Evolutionary conservation across 2,888 invertebrate genomes (phyloP).

Genomic region (Arctia plantaginis): DNA sequence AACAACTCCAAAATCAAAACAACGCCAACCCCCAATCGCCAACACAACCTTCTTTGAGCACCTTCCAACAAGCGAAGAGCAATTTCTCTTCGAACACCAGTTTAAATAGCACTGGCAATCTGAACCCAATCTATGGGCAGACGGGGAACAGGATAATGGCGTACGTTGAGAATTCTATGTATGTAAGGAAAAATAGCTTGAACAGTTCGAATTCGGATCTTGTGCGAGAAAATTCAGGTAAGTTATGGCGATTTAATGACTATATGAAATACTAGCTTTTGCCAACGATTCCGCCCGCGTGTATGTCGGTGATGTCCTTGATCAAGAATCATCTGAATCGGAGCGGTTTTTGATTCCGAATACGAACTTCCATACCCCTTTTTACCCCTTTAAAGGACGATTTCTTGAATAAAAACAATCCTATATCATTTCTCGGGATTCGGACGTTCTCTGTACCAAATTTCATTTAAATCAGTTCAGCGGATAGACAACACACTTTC

Average conservation of each 20-base stretch:
- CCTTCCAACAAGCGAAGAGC: slow-evolving; percentile 80
- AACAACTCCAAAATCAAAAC: slow-evolving; percentile 66
- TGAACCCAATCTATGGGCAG: slow-evolving; percentile 84
- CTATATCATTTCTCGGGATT: too few relatives aligned
- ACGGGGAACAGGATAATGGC: slow-evolving; percentile 78
- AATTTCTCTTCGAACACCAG: slow-evolving; percentile 74
- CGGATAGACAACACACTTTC: too few relatives aligned
- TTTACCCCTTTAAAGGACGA: too few relatives aligned
- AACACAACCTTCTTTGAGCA: slow-evolving; percentile 62
- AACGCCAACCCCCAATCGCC: slow-evolving; percentile 56
- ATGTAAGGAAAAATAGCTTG: slow-evolving; percentile 81
- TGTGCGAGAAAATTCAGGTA: slow-evolving; percentile 67
- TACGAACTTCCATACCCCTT: too few relatives aligned
- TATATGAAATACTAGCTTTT: too few relatives aligned
- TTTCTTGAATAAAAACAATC: too few relatives aligned
- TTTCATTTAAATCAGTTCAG: too few relatives aligned
- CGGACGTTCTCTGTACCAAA: too few relatives aligned
- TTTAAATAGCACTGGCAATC: slow-evolving; percentile 74
- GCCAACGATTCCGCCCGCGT: too few relatives aligned
- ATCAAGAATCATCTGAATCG: too few relatives aligned
- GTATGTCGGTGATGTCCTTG: too few relatives aligned
- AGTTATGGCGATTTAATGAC: slow-evolving; percentile 33
- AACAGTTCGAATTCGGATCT: slow-evolving; percentile 75
- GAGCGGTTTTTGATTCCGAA: too few relatives aligned
- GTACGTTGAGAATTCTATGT: slow-evolving; percentile 74